Base-by-base conservation (phyloP, 1,140 invertebrate genomes). In the Bursaphelenchus mucronatus region DNA sequence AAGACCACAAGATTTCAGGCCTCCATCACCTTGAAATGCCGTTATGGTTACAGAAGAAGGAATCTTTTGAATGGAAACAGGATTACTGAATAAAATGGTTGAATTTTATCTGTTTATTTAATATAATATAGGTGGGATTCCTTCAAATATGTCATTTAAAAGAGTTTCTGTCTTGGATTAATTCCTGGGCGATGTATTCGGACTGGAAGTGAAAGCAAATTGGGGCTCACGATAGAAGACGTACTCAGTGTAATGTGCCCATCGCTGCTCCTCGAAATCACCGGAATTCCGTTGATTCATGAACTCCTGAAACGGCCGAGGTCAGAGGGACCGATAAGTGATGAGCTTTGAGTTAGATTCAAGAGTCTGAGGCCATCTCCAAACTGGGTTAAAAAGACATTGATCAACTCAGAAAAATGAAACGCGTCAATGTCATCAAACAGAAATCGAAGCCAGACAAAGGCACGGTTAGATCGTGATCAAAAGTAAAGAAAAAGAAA, bases 231-330 rank as follows among this genome's bases (percentile, higher is more conserved):
- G 65, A 57, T 80, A 80, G 66, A 80, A 80, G 10, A 79, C 76
- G 65, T 81, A 80, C 50, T 77, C 74, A 9, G 78, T 80, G 68
- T 80, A 80, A 64, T 80, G 78, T 6, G 78, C 78, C 78, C 78
- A 80, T 46, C 78, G 71, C 58, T 80, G 74, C 55, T 80, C 79
- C 52, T 80, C 78, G 46, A 77, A 69, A 54, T 80, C 78, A 5
- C 78, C 78, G 49, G 68, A 75, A 49, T 79, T 75, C 19, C 78
- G 74, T 61, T 81, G 79, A 44, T 74, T 77, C 68, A 78, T 77
- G 21, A 76, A 64, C 44, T 78, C 76, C 75, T 76, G 45, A n/a
- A 78, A 72, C 8, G 43, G 11, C 15, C 9, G 65, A 11, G n/a
- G 13, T 19, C 39, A 64, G n/a, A 13, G 5, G 9, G 13, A n/a